Percentiles rank a stretch among this genome's conserved stretches.
These are phyloP conservation scores for Aspidiotus rigidus DNA, from an alignment of 2,888 invertebrate species.

Conservation along the genomic window DNA sequence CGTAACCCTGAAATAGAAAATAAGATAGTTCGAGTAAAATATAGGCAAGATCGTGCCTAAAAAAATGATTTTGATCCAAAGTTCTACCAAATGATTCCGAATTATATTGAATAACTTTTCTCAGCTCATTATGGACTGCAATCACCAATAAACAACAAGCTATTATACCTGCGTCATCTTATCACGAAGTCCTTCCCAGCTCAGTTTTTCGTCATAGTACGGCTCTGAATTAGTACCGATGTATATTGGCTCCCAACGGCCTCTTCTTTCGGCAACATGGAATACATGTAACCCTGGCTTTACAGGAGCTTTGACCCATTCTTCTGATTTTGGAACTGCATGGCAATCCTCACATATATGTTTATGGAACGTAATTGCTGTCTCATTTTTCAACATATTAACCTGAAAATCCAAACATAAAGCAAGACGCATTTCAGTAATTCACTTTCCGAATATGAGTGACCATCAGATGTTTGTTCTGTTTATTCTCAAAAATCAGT, in stretches of 20 bases:
- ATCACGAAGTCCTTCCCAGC: slow-evolving; percentile 91
- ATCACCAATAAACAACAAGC: no score
- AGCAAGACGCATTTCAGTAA: no score
- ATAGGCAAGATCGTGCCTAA: no score
- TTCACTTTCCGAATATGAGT: no score
- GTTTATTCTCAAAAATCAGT: no score
- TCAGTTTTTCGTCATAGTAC: slow-evolving; percentile 79
- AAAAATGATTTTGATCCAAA: no score
- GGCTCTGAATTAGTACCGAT: slow-evolving; percentile 84
- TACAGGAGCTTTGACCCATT: slow-evolving; percentile 59
- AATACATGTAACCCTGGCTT: slow-evolving; percentile 62
- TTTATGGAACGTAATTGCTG: slow-evolving; percentile 85
- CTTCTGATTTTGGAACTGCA: slow-evolving; percentile 72
- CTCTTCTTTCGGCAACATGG: slow-evolving; percentile 71
- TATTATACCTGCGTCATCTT: slow-evolving; percentile 82
- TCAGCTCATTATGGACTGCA: no score
- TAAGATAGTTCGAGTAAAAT: no score
- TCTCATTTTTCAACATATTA: slow-evolving; percentile 62
- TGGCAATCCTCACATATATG: slow-evolving; percentile 82
- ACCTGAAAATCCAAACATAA: slow-evolving; percentile 42
- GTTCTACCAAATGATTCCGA: no score
- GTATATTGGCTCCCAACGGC: slow-evolving; percentile 89
- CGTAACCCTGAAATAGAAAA: slow-evolving; percentile 60
- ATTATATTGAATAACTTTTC: no score
- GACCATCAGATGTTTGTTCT: no score